Conservation (phyloP, 2,888 invertebrate genomes). For the Carterocephalus palaemon region DNA sequence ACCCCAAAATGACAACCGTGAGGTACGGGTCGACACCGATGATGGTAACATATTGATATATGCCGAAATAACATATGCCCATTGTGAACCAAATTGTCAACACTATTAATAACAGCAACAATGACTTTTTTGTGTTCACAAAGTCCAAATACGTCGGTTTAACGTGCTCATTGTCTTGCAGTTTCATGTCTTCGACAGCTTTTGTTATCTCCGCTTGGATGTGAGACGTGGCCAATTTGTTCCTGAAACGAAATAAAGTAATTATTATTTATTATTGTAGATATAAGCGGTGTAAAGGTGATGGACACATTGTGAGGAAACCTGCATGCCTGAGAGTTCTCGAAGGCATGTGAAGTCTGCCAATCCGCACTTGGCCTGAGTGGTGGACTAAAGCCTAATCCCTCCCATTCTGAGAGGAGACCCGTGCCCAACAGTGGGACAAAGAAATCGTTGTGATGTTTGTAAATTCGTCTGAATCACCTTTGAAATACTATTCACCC, state of each 20-base stretch:
- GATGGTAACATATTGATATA: conserved; percentile 47
- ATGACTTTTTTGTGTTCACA: conserved; percentile 42
- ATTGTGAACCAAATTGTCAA: conserved; percentile 42
- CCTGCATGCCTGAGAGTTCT: too few relatives aligned
- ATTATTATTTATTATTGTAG: not conserved
- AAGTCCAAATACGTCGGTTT: conserved; percentile 42
- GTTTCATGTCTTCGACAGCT: conserved; percentile 37
- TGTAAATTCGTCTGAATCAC: too few relatives aligned
- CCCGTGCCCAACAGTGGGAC: too few relatives aligned
- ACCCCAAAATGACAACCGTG: conserved; percentile 41
- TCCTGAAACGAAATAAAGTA: conserved; percentile 37
- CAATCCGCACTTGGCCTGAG: too few relatives aligned
- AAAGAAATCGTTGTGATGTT: too few relatives aligned
- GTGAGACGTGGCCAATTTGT: conserved; percentile 38
- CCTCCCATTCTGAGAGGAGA: too few relatives aligned
- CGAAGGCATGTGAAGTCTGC: too few relatives aligned
- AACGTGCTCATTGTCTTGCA: conserved; percentile 33
- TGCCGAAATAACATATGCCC: conserved; percentile 48
- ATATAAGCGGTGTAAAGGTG: too few relatives aligned
- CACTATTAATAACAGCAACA: conserved; percentile 39
- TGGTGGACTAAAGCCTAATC: too few relatives aligned
- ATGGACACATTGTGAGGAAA: too few relatives aligned
- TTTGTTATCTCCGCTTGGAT: conserved; percentile 43
- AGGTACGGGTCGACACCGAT: conserved; percentile 45
- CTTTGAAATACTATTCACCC: too few relatives aligned